Base-by-base conservation (phyloP, 2,888 invertebrate genomes). In the Ectropis crepuscularia region DNA sequence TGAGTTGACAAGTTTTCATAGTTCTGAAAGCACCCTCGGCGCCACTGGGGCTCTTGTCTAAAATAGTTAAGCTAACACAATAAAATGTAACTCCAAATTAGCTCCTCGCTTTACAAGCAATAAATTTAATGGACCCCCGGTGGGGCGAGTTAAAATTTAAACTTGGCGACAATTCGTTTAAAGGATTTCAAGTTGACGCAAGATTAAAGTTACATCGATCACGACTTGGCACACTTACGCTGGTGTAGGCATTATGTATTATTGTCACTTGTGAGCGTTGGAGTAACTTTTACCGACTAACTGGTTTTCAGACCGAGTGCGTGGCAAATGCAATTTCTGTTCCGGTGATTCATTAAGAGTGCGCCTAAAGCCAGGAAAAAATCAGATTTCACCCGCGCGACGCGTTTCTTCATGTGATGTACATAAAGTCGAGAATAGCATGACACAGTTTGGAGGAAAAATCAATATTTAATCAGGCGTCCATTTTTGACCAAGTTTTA, bases 101-200 rank as follows among this genome's bases (percentile, higher is more conserved):
- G 90, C 91, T 89, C 76, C 86, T 88, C 91, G 90, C 87, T 91
- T 92, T 92, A 91, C 91, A 89, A 88, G 88, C 88, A 91, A 90
- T 91, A 89, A 91, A 91, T 89, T 88, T 89, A 90, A 91, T 90
- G 85, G 89, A 83, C 87, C 79, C 80, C 82, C 76, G 71, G 76
- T 71, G 81, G 83, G 85, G 80, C 74, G 79, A 79, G 78, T 85
- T 80, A 76, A 88, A 89, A 87, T 86, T 88, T 87, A 81, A 83
- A 90, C 83, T 84, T 77, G 63, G 82, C 80, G 87, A 88, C 88
- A 88, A 89, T 89, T 88, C 78, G 75, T 84, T 90, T 88, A 86
- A 75, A 67, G 69, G 67, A 66, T 71, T 65, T 74, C 69, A 63
- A 69, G 65, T 76, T 74, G 75, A 78, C 69, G 60, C 63, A 48